Evolutionary conservation across 30 jellyfish, hydroid and myxozoan genomes (phyloP).

Genomic region (Aurelia aurita complex sp. Pacific): DNA sequence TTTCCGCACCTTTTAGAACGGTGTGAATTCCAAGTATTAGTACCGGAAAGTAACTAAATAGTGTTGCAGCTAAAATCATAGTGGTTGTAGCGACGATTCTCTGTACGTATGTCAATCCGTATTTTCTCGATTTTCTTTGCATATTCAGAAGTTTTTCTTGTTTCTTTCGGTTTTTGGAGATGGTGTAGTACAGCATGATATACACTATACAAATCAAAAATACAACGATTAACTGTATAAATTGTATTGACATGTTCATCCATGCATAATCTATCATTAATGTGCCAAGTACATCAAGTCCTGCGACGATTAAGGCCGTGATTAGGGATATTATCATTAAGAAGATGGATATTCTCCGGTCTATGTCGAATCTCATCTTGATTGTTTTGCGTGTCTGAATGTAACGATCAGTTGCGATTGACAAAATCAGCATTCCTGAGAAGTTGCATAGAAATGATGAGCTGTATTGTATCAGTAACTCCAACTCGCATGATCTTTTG

Average conservation of each 20-base stretch:
- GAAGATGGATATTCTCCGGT: neutral
- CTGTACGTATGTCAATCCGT: conserved; percentile 28
- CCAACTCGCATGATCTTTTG: conserved; percentile 18
- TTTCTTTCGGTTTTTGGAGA: conserved; percentile 22
- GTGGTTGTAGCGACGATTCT: conserved; percentile 37
- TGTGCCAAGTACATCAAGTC: conserved; percentile 50
- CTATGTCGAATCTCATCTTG: conserved; percentile 24
- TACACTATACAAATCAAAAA: conserved; percentile 22
- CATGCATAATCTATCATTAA: conserved; percentile 41
- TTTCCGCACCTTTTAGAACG: conserved; percentile 9
- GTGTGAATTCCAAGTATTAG: conserved; percentile 41
- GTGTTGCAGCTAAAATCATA: conserved; percentile 16
- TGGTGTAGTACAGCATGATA: conserved; percentile 32
- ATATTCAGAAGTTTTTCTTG: conserved; percentile 2
- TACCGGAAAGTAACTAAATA: conserved; percentile 45
- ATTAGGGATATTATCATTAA: conserved; percentile 5
- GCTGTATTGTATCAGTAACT: conserved; percentile 56
- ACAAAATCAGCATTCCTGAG: conserved; percentile 57
- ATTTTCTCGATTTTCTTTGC: neutral
- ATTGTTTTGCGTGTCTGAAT: conserved; percentile 34
- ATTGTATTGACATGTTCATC: conserved; percentile 57
- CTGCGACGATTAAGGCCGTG: conserved; percentile 12
- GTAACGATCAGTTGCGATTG: conserved; percentile 49
- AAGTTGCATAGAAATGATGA: conserved; percentile 41
- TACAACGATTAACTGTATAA: conserved; percentile 28